A percentile compares a stretch with the other conserved stretches of the same genome.
Evolutionary conservation across 2,113 vertebrate genomes (phyloP).

Genomic region (Aythya baeri): DNA sequence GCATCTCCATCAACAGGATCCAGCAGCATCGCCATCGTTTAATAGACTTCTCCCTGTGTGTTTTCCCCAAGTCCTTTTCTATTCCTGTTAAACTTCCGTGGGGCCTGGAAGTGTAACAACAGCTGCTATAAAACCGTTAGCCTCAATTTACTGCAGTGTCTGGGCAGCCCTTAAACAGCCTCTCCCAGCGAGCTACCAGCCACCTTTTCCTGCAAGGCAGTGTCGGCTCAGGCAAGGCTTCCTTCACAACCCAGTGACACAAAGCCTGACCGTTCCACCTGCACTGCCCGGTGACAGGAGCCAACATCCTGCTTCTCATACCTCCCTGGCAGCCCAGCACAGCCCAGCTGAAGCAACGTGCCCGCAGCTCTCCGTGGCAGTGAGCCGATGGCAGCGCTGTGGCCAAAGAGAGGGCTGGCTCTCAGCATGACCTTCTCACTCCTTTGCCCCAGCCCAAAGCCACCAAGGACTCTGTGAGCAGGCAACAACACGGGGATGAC

Average conservation of each 20-base stretch:
- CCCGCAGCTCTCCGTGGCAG: not conserved
- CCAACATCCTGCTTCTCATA: not conserved
- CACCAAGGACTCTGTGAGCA: rapidly evolving
- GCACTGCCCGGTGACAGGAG: rapidly evolving
- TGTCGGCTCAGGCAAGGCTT: not conserved
- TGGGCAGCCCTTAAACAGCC: too few species aligned
- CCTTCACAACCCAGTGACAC: not conserved
- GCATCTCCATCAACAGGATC: not conserved
- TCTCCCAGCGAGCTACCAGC: not conserved
- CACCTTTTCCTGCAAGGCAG: not conserved
- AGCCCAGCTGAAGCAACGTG: not conserved
- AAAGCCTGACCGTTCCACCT: not conserved
- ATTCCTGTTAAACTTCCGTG: not conserved
- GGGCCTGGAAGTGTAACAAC: not conserved
- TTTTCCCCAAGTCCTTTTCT: not conserved
- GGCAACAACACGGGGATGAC: rapidly evolving
- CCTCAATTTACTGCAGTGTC: too few species aligned
- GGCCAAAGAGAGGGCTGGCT: not conserved
- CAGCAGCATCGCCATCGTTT: not conserved
- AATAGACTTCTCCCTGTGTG: not conserved
- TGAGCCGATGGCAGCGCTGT: rapidly evolving
- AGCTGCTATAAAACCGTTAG: rapidly evolving
- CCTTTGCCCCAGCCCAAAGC: rapidly evolving
- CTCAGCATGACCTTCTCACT: rapidly evolving
- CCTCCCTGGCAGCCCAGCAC: not conserved